Evolutionary conservation across 2,888 invertebrate species (phyloP), one percentile per base, ranked within the genome.

Genomic region (Germaria angustata): DNA sequence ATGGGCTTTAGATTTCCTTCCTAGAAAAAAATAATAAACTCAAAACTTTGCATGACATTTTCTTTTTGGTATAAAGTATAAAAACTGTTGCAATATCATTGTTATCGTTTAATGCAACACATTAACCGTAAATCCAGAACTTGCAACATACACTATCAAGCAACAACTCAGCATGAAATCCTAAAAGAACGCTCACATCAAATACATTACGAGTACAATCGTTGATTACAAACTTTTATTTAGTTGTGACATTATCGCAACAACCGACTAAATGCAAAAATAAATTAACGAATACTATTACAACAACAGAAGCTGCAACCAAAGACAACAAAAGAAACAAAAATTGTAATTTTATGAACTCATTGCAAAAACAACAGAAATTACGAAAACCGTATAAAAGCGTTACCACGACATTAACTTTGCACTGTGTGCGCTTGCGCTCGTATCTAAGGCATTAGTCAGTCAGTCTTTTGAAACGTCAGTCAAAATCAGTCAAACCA

Each of bases 361-460:
- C 57, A 49, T 59, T 49, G 49, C 59, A 46, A 32, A 22, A 68
- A 28, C 9, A 39, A 22, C 34, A 36, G 13, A 13, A 49, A 49
- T 63, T 44, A 66, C 66, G 28, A 66, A 72, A 59, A 51, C 9
- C 17, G 24, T 24, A 59, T 39, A 32, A 28, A 39, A 68, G 32
- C 51, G 51, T 77, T 61, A 61, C 77, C 77, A 75, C 80, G 80
- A 80, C 80, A 80, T 80, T 80, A 80, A 80, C 80, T 80, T 80
- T 80, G 80, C 63, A 34, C 24, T 46, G n/a, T 20, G 17, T 39
- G 39, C 15, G 15, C n/a, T 15, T 39, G 39, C 15, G 15, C 66
- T 36, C 34, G 53, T 9, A 20, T 57, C 55, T 69, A 44, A 65
- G 15, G 15, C 0, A 20, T 22, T 59, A 71, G 51, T 46, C 55